Evolutionary conservation across 2,888 invertebrate genomes (phyloP), one percentile per base, ranked within the genome.

Genomic region (Tuta absoluta): DNA sequence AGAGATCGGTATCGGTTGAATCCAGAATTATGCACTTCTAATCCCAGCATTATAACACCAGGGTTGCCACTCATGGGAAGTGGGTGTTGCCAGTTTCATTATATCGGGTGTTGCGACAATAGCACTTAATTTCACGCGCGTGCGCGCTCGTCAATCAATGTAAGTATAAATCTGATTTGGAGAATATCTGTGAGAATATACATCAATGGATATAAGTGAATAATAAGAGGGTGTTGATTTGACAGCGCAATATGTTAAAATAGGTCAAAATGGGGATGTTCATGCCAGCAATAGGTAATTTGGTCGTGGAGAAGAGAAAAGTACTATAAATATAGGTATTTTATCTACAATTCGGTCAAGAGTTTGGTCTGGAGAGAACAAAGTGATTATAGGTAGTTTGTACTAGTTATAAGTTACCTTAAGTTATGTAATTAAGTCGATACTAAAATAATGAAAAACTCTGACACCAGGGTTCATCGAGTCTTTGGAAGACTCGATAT

Each of bases 51-150:
- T 73, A 72, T 71, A 57, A 45, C 51, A 33, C 49, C 71, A 80
- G 81, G 81, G 79, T 77, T 80, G 79, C 75, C 76, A 75, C 78
- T 80, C 78, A 73, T 76, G 72, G 79, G 74, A 77, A 74, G 75
- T 81, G 82, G 80, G 51, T 53, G 51, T 33, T 33, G 8, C 33
- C 33, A 10, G 33, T 10, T 3, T 33, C 33, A 33, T 33, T 33
- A 10, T 33, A 33, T 10, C 10, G 8, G 33, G 33, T 8, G 33
- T 33, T 23, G 12, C 51, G 19, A 86, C 86, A 89, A 88, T 87
- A 76, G 81, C 75, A 81, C 79, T 88, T 85, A 83, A 89, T 89
- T 91, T 89, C 85, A 79, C 87, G 91, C 90, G 88, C 88, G 91
- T 91, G 90, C 74, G 84, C 77, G 72, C 77, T 75, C 74, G 75